phyloP scores from a whole-genome alignment of 2,113 vertebrate genomes.

The Otis tarda region DNA sequence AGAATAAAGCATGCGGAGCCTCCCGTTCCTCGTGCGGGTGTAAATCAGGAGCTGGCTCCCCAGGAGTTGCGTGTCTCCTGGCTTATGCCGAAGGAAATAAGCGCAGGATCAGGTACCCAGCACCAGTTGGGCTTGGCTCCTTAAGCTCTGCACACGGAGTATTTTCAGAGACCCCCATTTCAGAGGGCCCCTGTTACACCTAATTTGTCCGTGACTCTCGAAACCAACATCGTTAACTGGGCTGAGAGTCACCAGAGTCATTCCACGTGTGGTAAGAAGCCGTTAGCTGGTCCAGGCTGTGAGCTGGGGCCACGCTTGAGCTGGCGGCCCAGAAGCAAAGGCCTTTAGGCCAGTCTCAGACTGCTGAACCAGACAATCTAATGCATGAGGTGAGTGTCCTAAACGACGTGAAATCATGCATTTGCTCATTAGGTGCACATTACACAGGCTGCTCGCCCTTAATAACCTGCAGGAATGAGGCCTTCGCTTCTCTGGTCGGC shows the following conservation, averaged over 20 bases:
- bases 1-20: not conserved
- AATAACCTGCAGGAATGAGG: not conserved
- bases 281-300: not conserved
- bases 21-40: not conserved
- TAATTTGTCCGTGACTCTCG: not conserved
- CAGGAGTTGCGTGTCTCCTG: not conserved
- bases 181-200: not conserved
- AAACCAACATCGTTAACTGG: not conserved
- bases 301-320: not conserved
- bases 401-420: not conserved
- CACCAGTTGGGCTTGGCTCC: not conserved
- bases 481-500: not conserved
- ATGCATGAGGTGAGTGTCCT: not conserved
- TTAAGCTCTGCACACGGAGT: not conserved
- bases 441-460: not conserved
- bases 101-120: not conserved
- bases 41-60: not conserved
- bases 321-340: not conserved
- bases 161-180: not conserved
- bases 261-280: not conserved
- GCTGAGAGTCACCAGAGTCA: not conserved
- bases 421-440: not conserved
- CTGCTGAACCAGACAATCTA: not conserved
- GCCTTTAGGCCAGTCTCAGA: not conserved
- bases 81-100: not conserved